Percentiles rank a stretch among this genome's conserved stretches.
These are phyloP conservation scores for Platygyra sinensis DNA, from an alignment of 64 coral and sea anemone species.

Conservation along the genomic window DNA sequence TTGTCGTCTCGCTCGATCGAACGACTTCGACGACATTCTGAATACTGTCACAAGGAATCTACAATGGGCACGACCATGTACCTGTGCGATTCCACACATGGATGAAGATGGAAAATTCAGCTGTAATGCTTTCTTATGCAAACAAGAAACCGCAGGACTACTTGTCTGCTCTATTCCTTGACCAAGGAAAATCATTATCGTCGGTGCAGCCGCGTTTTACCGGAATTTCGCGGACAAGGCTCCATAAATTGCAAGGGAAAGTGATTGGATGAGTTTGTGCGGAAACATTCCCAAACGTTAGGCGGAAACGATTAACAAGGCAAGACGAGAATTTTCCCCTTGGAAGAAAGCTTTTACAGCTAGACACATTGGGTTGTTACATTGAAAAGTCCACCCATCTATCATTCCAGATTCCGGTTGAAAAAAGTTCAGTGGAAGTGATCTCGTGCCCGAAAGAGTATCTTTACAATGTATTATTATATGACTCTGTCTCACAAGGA, in stretches of 20 bases:
- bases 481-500: neutral
- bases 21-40: no score
- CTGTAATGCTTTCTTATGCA: conserved; percentile 24
- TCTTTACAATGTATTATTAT: neutral
- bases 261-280: neutral
- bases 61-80: conserved; percentile 45
- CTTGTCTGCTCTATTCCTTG: neutral
- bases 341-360: neutral
- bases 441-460: neutral
- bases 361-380: neutral
- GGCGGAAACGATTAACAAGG: neutral
- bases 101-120: conserved; percentile 15
- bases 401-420: neutral
- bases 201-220: neutral
- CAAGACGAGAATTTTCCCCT: no score
- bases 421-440: neutral
- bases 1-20: conserved; percentile 24
- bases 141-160: conserved; percentile 11
- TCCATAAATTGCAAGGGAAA: neutral
- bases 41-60: conserved; percentile 52
- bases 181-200: conserved; percentile 10
- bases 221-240: conserved; percentile 25
- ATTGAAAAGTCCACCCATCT: neutral
- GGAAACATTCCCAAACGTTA: neutral
- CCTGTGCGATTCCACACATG: conserved; percentile 36